Base-by-base conservation (phyloP, 2,113 vertebrate genomes). In the Calyptommatus sinebrachiatus region DNA sequence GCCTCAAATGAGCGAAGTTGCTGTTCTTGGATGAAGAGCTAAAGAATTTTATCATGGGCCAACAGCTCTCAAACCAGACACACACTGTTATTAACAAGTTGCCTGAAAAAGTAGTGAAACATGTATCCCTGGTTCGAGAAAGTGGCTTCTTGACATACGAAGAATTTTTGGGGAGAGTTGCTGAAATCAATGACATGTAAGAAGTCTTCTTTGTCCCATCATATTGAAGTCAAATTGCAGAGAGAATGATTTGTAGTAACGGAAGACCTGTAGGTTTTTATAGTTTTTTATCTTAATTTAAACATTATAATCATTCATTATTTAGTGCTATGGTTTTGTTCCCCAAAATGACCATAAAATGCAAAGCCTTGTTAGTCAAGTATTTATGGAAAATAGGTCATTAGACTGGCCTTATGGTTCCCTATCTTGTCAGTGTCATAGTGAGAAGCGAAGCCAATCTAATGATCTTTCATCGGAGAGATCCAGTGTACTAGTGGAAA, bases 151-250 rank as follows among this genome's bases (percentile, higher is more conserved):
- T 99, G 83, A 99, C 96, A 9, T 99, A 99, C 21, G 98, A 99
- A 89, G 98, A 99, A 89, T 99, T 99, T 94, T 95, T 99, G 92
- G 98, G 95, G n/a, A 94, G 97, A 91, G 96, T 99, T 81, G 95
- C 97, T 63, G 98, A 99, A 90, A 97, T 99, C 28, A 99, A 99
- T 83, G 98, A 99, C 46, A 94, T 97, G 98, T 99, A 97, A 98
- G 98, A 22, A 57, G 86, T 80, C 31, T 69, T 60, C 83, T 83
- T 87, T 46, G 53, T 57, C 53, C 18, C 7, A 81, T 26, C 11
- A 29, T 24, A 35, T 20, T 22, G 73, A 67, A 60, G 53, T 57
- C 10, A 68, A 11, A 24, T 73, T 67, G 65, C 10, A 22, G 57
- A 66, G 35, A n/a, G 29, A 80, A 57, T 26, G 20, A 68, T 16